Conservation (phyloP, 1,140 invertebrate species). For the Caenorhabditis brenneri region DNA sequence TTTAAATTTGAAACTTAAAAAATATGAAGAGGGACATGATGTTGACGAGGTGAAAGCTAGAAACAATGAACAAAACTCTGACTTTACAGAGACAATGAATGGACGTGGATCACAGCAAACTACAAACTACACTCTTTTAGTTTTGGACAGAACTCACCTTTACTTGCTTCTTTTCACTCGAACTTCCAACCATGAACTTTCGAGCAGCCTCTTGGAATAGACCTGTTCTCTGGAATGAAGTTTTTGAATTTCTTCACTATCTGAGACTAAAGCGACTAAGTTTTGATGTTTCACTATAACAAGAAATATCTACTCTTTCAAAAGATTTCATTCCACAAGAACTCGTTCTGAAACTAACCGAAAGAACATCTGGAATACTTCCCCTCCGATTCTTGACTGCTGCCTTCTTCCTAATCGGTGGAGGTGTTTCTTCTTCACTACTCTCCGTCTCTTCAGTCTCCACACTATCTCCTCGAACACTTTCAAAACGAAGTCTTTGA, state of each 20-base stretch:
- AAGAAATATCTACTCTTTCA: too few species aligned
- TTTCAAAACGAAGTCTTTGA: constrained; percentile 54
- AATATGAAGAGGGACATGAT: neutral
- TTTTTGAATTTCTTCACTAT: too few species aligned
- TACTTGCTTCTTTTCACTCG: constrained; percentile 26
- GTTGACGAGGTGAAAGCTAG: too few species aligned
- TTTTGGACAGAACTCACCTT: constrained; percentile 8
- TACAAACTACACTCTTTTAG: constrained; percentile 28
- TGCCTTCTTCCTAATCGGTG: constrained; percentile 44
- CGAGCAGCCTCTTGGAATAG: constrained; percentile 62
- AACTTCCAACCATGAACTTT: constrained; percentile 55
- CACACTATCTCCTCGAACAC: neutral
- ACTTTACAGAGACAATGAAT: constrained; percentile 39
- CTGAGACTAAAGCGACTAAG: too few species aligned
- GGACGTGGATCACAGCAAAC: constrained; percentile 15
- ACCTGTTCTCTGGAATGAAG: constrained; percentile 43
- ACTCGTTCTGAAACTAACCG: too few species aligned
- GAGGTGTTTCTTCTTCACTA: constrained; percentile 49
- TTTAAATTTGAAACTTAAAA: too few species aligned
- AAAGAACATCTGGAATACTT: constrained; percentile 64
- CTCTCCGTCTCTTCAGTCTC: constrained; percentile 39
- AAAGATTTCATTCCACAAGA: neutral
- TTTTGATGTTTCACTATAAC: too few species aligned
- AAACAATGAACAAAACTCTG: constrained; percentile 29
- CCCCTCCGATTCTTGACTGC: constrained; percentile 54